A percentile compares a stretch with the other conserved stretches of the same genome.
These are phyloP conservation scores for Micropterix aruncella DNA, from an alignment of 2,888 invertebrate species.

Conservation along the genomic window DNA sequence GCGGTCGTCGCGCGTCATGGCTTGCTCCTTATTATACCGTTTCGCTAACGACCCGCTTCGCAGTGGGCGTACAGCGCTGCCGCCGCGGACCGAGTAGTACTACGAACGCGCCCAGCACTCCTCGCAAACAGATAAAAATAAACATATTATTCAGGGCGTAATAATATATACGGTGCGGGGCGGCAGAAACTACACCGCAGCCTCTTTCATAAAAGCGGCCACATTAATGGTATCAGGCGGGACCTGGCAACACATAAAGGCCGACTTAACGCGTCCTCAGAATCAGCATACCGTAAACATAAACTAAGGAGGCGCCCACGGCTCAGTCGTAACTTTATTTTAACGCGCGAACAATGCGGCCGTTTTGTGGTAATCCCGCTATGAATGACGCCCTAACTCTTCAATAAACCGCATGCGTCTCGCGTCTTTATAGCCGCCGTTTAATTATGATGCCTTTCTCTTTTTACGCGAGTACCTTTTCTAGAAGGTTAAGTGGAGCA, in stretches of 20 bases:
- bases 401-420: neutral
- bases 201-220: neutral
- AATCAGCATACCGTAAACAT: neutral
- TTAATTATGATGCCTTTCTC: no score
- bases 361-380: neutral
- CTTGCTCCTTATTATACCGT: no score
- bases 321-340: neutral
- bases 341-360: neutral
- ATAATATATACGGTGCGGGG: neutral
- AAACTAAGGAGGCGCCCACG: neutral
- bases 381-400: neutral
- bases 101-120: no score
- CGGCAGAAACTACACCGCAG: neutral
- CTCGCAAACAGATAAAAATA: neutral
- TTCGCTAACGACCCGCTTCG: no score
- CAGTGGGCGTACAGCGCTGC: no score
- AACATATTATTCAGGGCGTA: neutral
- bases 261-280: neutral
- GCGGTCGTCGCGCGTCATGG: no score
- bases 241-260: neutral
- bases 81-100: no score
- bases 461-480: no score
- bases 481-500: no score
- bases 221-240: neutral
- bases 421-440: no score